Evolutionary conservation across 2,888 invertebrate genomes (phyloP), one percentile per base, ranked within the genome.

Genomic region (Lepidocyrtoides sp.): DNA sequence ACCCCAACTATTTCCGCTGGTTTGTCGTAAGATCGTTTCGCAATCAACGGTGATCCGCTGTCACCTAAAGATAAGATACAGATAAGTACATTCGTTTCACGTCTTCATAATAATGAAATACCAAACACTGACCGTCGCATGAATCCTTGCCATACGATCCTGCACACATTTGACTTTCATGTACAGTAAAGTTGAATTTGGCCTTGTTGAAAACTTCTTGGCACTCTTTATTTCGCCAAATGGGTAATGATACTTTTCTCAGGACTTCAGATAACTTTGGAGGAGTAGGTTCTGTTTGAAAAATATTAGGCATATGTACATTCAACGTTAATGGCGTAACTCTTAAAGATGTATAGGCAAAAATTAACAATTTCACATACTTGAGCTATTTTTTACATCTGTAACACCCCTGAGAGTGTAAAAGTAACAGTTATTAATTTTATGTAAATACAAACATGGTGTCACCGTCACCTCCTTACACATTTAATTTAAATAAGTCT

Each of bases 181-280:
- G 57, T 0, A 83, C 77, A 5, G 82, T 82, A 48, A 89, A 89
- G 54, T 89, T 89, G 29, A 89, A 75, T 8, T 83, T 89, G 12
- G 89, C 89, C 8, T 83, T 89, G 20, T 51, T 44, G 14, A 83
- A 89, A 2, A 57, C 89, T 17, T 75, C 83, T 26, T 89, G 89
- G 23, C 89, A 89, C n/a, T 88, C 81, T 69, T 72, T 81, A 72
- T 92, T 91, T 48, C 82, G 75, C 92, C 92, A 92, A 26, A 92
- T 79, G 20, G 92, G 91, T 60, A 92, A 54, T 2, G 91, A 90
- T 0, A 91, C 90, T 26, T 92, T 92, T n/a, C 91, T 44, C n/a
- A 92, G 66, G 12, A 88, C 91, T 66, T 91, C 89, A 10, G 91
- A 83, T n/a, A 91, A 23, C 17, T 88, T 91, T 23, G 88, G 88